These are phyloP conservation scores for Bombus superbus DNA, from an alignment of 1,140 invertebrate genomes.

Conservation along the genomic window DNA sequence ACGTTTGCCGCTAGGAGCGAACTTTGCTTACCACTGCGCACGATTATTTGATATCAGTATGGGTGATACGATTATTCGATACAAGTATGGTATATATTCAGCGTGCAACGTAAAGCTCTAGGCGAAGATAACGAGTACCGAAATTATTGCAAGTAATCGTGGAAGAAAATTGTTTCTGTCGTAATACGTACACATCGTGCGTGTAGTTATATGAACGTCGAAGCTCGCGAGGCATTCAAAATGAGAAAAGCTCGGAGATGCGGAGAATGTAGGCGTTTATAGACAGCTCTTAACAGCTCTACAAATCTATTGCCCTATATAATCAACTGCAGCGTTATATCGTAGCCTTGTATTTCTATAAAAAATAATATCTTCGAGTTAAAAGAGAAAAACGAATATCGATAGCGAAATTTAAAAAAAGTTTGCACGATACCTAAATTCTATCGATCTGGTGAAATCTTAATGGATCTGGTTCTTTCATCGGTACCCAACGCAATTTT, in stretches of 20 bases:
- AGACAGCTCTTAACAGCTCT: too few species aligned
- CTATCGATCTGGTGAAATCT: too few species aligned
- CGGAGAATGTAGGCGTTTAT: not conserved
- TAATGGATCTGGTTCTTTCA: too few species aligned
- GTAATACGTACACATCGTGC: not conserved
- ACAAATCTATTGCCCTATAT: not conserved
- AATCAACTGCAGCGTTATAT: not conserved
- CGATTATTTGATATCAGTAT: not conserved
- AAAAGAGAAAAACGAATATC: too few species aligned
- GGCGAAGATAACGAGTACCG: constrained; percentile 1
- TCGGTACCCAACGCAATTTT: constrained; percentile 1
- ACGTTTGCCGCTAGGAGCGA: not conserved
- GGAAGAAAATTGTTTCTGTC: constrained; percentile 31
- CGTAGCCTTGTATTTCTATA: too few species aligned
- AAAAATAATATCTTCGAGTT: too few species aligned
- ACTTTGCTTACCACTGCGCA: not conserved
- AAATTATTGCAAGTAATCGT: constrained; percentile 33
- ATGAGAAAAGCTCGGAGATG: not conserved
- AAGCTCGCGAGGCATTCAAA: not conserved
- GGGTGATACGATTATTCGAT: too few species aligned
- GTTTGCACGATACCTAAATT: too few species aligned
- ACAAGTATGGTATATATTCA: not conserved
- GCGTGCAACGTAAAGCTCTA: not conserved
- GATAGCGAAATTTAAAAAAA: too few species aligned
- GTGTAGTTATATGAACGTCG: not conserved